Percentiles rank a stretch among this genome's conserved stretches.
Evolutionary conservation across 2,113 vertebrate genomes (phyloP).

Genomic region (Cygnus atratus): DNA sequence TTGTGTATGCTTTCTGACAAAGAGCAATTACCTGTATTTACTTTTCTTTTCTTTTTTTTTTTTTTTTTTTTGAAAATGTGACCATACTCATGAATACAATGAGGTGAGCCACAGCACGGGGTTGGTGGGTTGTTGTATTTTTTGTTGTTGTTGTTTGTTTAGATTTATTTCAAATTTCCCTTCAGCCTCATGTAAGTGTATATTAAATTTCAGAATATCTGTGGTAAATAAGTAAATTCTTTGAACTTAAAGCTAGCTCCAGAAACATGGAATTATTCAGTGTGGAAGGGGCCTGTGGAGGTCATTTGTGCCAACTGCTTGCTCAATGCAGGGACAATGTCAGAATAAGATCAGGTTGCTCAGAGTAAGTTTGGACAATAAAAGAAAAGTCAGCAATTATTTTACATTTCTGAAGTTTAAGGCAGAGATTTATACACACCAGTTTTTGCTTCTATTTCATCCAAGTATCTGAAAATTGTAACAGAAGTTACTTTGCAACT

Average conservation of each 20-base stretch:
- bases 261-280: not conserved
- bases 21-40: not conserved
- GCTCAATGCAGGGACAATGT: not conserved
- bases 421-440: not conserved
- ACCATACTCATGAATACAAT: not conserved
- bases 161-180: not conserved
- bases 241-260: not conserved
- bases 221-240: not conserved
- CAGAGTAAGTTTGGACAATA: not conserved
- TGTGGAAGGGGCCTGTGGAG: not conserved
- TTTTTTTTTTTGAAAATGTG: too few species aligned
- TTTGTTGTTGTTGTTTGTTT: not conserved
- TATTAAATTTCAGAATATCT: not conserved
- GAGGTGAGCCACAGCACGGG: not conserved
- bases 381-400: not conserved
- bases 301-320: not conserved
- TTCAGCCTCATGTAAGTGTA: not conserved
- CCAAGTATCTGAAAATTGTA: not conserved
- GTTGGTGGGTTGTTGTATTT: not conserved
- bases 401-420: not conserved
- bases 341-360: not conserved
- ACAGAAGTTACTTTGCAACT: not conserved
- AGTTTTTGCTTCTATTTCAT: not conserved
- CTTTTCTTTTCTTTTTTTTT: too few species aligned
- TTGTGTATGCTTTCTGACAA: not conserved